Evolutionary conservation across 2,888 invertebrate genomes (phyloP).

Genomic region (Lissonota sp.): DNA sequence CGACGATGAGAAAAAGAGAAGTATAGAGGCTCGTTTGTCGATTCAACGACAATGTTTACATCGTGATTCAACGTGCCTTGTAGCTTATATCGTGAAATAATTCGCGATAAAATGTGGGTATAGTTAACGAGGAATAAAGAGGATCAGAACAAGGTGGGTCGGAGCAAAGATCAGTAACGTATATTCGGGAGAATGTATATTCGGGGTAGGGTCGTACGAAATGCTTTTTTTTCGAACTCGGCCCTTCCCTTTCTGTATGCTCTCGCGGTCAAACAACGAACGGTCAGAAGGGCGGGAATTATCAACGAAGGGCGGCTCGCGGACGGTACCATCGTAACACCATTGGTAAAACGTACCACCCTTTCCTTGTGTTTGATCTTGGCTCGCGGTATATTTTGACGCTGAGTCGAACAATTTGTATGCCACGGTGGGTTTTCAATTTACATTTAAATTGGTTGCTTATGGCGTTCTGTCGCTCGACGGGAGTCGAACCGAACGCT

Average conservation of each 20-base stretch:
- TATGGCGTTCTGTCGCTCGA: conserved; percentile 82
- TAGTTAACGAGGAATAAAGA: background rate
- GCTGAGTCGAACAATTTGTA: conserved; percentile 84
- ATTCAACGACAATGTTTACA: background rate
- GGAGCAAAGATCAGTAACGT: conserved; percentile 6
- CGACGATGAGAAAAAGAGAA: too few species aligned
- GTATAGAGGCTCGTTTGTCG: background rate
- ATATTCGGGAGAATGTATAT: conserved; percentile 19
- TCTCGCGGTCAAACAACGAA: conserved; percentile 13
- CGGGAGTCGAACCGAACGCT: conserved; percentile 79
- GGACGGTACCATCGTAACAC: conserved; percentile 42
- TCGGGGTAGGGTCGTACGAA: conserved; percentile 27
- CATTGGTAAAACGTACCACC: conserved; percentile 71
- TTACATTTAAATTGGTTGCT: conserved; percentile 84
- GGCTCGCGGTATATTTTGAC: conserved; percentile 83
- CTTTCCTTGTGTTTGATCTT: conserved; percentile 83
- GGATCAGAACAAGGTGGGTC: conserved; percentile 13
- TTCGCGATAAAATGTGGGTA: conserved; percentile 4
- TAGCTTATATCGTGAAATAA: background rate
- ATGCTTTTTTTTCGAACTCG: conserved; percentile 16
- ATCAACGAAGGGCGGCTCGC: conserved; percentile 25
- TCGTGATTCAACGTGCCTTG: background rate
- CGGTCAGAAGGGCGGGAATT: conserved; percentile 45
- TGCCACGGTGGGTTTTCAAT: conserved; percentile 83
- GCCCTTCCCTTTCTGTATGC: conserved; percentile 29